These are phyloP conservation scores for Steinernema carpocapsae DNA, from an alignment of 2,888 invertebrate species.

Conservation along the genomic window DNA sequence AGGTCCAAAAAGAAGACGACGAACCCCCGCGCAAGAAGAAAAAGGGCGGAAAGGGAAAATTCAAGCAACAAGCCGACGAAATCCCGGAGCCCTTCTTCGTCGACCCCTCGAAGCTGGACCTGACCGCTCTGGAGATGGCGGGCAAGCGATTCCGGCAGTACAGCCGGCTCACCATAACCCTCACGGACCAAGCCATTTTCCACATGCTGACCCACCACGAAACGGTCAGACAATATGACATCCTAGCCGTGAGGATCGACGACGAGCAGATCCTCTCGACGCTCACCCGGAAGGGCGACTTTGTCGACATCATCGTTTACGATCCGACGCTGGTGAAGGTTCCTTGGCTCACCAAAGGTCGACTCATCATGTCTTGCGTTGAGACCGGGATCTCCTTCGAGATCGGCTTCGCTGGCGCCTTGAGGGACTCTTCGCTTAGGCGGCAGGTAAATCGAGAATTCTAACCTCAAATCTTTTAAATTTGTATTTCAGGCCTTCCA, in stretches of 20 bases:
- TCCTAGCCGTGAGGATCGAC: conserved; percentile 63
- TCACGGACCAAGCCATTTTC: conserved; percentile 49
- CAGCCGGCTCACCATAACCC: conserved; percentile 55
- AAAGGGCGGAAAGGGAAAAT: conserved; percentile 36
- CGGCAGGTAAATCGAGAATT: conserved; percentile 45
- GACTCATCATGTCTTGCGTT: conserved; percentile 48
- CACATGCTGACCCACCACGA: conserved; percentile 54
- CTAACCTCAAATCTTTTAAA: conserved; percentile 42
- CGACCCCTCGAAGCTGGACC: conserved; percentile 56
- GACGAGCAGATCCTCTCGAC: conserved; percentile 63
- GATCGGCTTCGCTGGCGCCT: conserved; percentile 52
- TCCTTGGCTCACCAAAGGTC: conserved; percentile 50
- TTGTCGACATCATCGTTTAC: conserved; percentile 63
- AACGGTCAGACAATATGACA: conserved; percentile 56
- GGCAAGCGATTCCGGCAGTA: conserved; percentile 66
- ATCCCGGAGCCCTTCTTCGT: conserved; percentile 67
- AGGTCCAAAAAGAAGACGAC: conserved; percentile 34
- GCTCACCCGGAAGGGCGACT: conserved; percentile 61
- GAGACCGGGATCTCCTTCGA: conserved; percentile 54
- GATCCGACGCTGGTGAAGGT: conserved; percentile 46
- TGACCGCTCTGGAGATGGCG: conserved; percentile 49
- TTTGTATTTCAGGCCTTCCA: conserved; percentile 44
- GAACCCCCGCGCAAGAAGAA: conserved; percentile 57
- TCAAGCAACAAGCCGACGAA: conserved; percentile 34
- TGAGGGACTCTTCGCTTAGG: conserved; percentile 45